A percentile compares a stretch with the other conserved stretches of the same genome.
Evolutionary conservation across 2,888 invertebrate genomes (phyloP).

Genomic region (Drepana falcataria): DNA sequence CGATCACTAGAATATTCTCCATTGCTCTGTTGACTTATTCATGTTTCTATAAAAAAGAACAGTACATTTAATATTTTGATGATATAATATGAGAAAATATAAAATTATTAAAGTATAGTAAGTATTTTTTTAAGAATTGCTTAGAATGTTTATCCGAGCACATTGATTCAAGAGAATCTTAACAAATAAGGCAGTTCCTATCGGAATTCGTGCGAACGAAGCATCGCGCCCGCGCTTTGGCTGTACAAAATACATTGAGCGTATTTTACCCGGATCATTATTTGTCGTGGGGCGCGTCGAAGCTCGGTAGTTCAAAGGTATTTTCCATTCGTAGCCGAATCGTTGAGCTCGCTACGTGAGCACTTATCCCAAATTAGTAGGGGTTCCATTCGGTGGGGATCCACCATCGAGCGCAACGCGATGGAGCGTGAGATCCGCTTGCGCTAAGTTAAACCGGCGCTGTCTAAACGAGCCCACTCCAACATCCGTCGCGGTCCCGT

Average conservation of each 20-base stretch:
- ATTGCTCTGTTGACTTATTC: no score
- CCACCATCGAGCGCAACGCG: slow-evolving; percentile 40
- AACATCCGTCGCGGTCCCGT: slow-evolving; percentile 28
- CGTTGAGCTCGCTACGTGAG: slow-evolving; percentile 55
- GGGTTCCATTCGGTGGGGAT: slow-evolving; percentile 35
- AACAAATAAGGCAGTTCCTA: neutral
- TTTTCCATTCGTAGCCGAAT: slow-evolving; percentile 42
- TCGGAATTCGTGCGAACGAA: slow-evolving; percentile 6
- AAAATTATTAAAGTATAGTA: no score
- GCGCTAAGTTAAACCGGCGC: slow-evolving; percentile 46
- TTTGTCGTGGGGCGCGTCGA: slow-evolving; percentile 40
- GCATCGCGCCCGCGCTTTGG: slow-evolving; percentile 9
- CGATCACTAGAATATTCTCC: slow-evolving; percentile 24
- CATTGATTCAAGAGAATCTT: neutral
- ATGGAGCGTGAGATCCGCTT: slow-evolving; percentile 52
- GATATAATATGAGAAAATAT: no score
- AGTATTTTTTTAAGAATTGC: no score
- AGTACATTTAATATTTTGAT: no score
- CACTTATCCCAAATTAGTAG: slow-evolving; percentile 68
- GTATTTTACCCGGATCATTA: slow-evolving; percentile 32
- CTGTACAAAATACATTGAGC: slow-evolving; percentile 25
- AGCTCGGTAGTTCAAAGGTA: slow-evolving; percentile 44
- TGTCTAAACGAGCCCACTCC: slow-evolving; percentile 38
- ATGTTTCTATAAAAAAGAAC: no score
- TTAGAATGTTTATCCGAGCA: neutral